phyloP scores from a whole-genome alignment of 2,797 vertebrate genomes.

The Pangasius mekongensis region DNA sequence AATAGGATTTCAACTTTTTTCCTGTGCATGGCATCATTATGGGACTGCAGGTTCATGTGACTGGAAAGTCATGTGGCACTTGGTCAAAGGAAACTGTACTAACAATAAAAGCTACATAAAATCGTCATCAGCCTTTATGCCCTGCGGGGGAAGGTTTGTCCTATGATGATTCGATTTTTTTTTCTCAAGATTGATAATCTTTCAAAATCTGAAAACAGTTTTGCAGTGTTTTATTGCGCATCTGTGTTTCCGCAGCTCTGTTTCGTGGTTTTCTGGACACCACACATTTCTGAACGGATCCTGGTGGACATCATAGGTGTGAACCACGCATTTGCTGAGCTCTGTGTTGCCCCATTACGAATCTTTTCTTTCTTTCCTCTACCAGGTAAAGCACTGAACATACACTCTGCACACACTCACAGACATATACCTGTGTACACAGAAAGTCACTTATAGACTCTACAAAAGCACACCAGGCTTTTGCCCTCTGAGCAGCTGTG shows the following conservation, averaged over 20 bases:
- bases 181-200: background rate
- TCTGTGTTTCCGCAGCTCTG: slow-evolving; percentile 82
- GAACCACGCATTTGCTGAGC: slow-evolving; percentile 88
- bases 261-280: slow-evolving; percentile 96
- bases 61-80: slow-evolving; percentile 19
- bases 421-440: background rate
- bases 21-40: background rate
- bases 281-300: slow-evolving; percentile 92
- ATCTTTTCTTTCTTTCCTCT: slow-evolving; percentile 98
- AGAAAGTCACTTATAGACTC: background rate
- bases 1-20: background rate
- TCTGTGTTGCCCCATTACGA: slow-evolving; percentile 89
- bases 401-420: background rate
- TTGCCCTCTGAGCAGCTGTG: background rate
- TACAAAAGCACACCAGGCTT: background rate
- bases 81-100: slow-evolving; percentile 9
- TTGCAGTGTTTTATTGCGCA: background rate
- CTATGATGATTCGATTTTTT: background rate
- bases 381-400: slow-evolving; percentile 79
- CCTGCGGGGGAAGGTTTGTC: background rate
- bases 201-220: background rate
- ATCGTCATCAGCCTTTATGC: background rate
- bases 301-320: slow-evolving; percentile 95
- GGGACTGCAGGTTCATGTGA: background rate
- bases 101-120: slow-evolving; percentile 16